Base-by-base conservation (phyloP, 1,140 invertebrate genomes). In the Drosophila fuyamai region DNA sequence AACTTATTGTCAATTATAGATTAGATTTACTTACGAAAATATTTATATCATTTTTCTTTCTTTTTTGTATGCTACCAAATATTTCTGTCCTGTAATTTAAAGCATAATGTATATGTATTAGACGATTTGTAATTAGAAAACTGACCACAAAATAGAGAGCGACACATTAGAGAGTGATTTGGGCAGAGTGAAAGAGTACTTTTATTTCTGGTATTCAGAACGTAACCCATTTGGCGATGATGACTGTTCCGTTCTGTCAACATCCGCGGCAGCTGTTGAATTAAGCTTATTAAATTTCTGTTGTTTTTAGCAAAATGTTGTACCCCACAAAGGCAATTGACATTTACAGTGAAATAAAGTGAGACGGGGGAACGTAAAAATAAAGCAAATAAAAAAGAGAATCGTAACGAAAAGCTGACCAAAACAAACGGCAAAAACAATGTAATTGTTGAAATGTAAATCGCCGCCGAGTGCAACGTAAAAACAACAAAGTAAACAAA, bases 381-480 rank as follows among this genome's bases (percentile, higher is more conserved):
- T 55, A 81, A 54, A 41, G 35, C 18, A 36, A 72, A 75, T n/a
- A 48, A 44, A 29, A 48, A 38, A 43, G 36, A 44, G 38, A 48
- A 68, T 58, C 47, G 53, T 40, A 58, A 67, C 66, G 82, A 66
- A 54, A 36, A 35, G 51, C 40, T 71, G 58, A 29, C 74, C 62
- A 54, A 71, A 60, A 77, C 53, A 67, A 80, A 77, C 40, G 48
- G 47, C 40, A 50, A 46, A 73, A 77, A 74, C 67, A 68, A 78
- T 81, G 79, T 82, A 78, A 82, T 70, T 77, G 79, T 81, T 50
- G 73, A 63, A 81, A 81, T 62, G 78, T 71, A 68, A 77, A 81
- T 40, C 54, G 48, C 43, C 53, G 36, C 53, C 14, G 29, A 51
- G 59, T 56, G 59, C 60, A 62, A 27, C 14, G 38, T 58, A 55